Conservation (phyloP, 2,113 vertebrate genomes). For the Symphodus melops region DNA sequence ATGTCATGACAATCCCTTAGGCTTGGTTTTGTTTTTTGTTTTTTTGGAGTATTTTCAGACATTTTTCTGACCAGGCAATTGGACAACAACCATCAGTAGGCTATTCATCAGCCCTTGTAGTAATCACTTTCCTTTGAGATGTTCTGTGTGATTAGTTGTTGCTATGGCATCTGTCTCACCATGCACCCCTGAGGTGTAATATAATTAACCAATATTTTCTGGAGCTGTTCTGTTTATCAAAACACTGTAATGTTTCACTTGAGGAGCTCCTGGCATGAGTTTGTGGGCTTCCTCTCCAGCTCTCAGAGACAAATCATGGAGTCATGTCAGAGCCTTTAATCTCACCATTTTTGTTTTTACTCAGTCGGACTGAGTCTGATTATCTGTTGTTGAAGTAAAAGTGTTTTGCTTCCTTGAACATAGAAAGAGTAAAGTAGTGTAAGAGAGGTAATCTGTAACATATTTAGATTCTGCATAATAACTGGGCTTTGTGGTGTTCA, state of each 20-base stretch:
- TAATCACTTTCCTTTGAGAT: constrained; percentile 6
- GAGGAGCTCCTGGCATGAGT: neutral
- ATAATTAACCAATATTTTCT: constrained; percentile 11
- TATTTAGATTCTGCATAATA: constrained; percentile 9
- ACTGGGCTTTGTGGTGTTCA: neutral
- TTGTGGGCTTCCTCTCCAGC: neutral
- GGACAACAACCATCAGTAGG: neutral
- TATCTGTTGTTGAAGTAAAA: neutral
- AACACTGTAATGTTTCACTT: neutral
- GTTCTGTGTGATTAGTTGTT: constrained; percentile 20
- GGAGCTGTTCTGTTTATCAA: neutral
- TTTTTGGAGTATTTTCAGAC: neutral
- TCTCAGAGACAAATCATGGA: neutral
- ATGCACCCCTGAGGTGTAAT: constrained; percentile 18
- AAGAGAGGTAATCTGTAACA: neutral
- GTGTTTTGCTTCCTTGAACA: neutral
- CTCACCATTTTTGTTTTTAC: neutral
- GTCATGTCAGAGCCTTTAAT: neutral
- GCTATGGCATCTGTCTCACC: neutral
- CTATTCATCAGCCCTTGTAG: neutral
- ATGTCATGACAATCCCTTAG: neutral
- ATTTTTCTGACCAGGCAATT: neutral
- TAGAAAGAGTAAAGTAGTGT: neutral
- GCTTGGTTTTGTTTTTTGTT: neutral
- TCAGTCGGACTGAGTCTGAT: neutral